phyloP scores from a whole-genome alignment of 2,888 invertebrate species.

The Muscina levida region DNA sequence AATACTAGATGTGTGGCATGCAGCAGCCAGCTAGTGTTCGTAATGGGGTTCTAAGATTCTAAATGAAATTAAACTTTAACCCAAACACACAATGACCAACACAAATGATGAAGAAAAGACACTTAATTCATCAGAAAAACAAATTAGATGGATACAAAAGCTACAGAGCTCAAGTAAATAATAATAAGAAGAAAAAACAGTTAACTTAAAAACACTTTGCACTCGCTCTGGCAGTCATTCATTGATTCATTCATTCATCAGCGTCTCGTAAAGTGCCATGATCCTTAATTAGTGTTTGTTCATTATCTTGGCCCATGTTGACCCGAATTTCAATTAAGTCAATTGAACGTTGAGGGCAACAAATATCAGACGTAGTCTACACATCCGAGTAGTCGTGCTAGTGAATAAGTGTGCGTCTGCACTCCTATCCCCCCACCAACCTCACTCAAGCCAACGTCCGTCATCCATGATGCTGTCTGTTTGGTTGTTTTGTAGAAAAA shows the following conservation, averaged over 20 bases:
- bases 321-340: conserved; percentile 80
- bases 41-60: conserved; percentile 53
- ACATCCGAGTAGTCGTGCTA: conserved; percentile 10
- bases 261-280: conserved; percentile 66
- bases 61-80: conserved; percentile 67
- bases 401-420: conserved; percentile 41
- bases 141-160: conserved; percentile 40
- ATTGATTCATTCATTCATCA: conserved; percentile 53
- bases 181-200: conserved; percentile 37
- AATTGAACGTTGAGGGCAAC: conserved; percentile 74
- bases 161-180: neutral
- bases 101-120: conserved; percentile 2
- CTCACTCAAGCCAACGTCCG: neutral
- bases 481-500: conserved; percentile 39
- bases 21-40: neutral
- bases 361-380: conserved; percentile 30
- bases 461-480: conserved; percentile 29
- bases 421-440: conserved; percentile 39
- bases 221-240: conserved; percentile 22
- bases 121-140: conserved; percentile 30
- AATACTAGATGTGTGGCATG: neutral
- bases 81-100: conserved; percentile 50
- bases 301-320: conserved; percentile 80
- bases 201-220: conserved; percentile 52
- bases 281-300: conserved; percentile 79